Evolutionary conservation across 2,888 invertebrate species (phyloP).

Genomic region (Lasioglossum lativentre): DNA sequence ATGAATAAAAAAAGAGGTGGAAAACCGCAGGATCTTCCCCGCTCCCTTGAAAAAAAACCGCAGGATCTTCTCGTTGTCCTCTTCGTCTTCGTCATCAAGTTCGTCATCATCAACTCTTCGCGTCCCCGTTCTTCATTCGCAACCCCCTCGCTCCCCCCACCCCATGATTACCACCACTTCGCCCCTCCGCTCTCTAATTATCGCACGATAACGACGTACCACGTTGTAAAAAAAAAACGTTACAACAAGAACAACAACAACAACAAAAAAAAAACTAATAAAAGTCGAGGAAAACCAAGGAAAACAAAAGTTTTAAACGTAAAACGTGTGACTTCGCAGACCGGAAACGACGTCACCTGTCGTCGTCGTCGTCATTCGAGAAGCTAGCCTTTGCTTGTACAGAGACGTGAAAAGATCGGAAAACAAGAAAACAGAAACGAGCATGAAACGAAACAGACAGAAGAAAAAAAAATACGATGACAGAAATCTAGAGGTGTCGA

Average conservation of each 20-base stretch:
- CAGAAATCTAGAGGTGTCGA: neutral
- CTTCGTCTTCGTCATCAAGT: slow-evolving; percentile 23
- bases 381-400: slow-evolving; percentile 57
- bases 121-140: slow-evolving; percentile 46
- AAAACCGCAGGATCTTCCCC: slow-evolving; percentile 14
- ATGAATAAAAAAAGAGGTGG: neutral
- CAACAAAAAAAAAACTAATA: slow-evolving; percentile 53
- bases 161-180: neutral
- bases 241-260: neutral
- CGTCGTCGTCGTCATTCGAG: slow-evolving; percentile 54
- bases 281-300: neutral
- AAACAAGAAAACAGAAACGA: neutral
- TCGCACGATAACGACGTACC: slow-evolving; percentile 62
- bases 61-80: slow-evolving; percentile 41
- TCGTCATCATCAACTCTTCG: slow-evolving; percentile 35
- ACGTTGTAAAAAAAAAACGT: slow-evolving; percentile 12
- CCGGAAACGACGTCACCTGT: slow-evolving; percentile 22
- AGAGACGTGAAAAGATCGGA: slow-evolving; percentile 1
- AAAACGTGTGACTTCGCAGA: neutral
- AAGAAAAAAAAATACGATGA: neutral
- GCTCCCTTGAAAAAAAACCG: neutral
- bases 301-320: neutral
- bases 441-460: neutral
- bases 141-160: slow-evolving; percentile 26
- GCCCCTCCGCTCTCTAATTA: slow-evolving; percentile 61